Conservation (phyloP, 2,888 invertebrate species). For the Cheilosia vernalis region DNA sequence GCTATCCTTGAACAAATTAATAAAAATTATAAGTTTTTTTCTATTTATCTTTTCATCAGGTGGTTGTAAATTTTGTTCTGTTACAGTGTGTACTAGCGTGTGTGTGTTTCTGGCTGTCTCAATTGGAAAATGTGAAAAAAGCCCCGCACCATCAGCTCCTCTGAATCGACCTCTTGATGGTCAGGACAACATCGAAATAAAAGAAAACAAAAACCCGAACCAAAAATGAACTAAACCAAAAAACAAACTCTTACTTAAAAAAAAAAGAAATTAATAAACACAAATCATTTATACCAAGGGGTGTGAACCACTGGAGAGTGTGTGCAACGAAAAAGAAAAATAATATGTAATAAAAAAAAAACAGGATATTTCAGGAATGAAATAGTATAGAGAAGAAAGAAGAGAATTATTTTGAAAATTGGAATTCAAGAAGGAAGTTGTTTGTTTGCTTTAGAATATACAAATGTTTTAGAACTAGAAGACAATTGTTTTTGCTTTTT, state of each 20-base stretch:
- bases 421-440: conserved; percentile 76
- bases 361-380: conserved; percentile 69
- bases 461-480: conserved; percentile 55
- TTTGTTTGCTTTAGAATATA: conserved; percentile 72
- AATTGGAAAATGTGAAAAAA: conserved; percentile 8
- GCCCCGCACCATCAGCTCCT: conserved; percentile 27
- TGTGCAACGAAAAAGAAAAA: conserved; percentile 25
- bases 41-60: conserved; percentile 36
- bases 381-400: conserved; percentile 67
- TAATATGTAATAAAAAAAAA: conserved; percentile 35
- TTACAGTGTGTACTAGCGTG: conserved; percentile 14
- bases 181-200: background rate
- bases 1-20: conserved; percentile 33
- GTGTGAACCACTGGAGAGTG: conserved; percentile 67
- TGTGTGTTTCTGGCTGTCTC: conserved; percentile 31
- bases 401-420: conserved; percentile 69
- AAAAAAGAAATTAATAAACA: conserved; percentile 9
- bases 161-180: background rate
- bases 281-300: conserved; percentile 38
- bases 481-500: conserved; percentile 55
- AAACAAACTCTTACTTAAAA: conserved; percentile 37
- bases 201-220: conserved; percentile 37
- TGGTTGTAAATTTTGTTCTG: conserved; percentile 45
- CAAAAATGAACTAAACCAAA: conserved; percentile 67
- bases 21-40: conserved; percentile 7